A percentile compares a stretch with the other conserved stretches of the same genome.
phyloP scores from a whole-genome alignment of 2,797 vertebrate genomes.

The Cossypha dichroa region DNA sequence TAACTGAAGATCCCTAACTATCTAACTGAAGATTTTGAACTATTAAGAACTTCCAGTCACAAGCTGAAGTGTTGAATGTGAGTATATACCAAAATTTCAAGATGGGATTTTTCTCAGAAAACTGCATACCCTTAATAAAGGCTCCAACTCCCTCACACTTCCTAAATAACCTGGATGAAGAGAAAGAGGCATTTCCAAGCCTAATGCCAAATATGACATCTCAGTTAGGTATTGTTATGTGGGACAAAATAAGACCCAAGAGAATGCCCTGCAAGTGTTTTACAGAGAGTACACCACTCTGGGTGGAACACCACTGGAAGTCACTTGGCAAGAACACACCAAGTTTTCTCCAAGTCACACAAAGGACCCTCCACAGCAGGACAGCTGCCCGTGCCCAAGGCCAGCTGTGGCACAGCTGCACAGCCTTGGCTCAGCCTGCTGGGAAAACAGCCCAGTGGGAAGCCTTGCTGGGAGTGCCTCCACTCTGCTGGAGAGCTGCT shows the following conservation, averaged over 20 bases:
- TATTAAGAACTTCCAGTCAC: not conserved
- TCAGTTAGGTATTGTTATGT: rapidly evolving
- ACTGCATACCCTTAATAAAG: not conserved
- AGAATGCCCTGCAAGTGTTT: not conserved
- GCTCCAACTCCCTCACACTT: not conserved
- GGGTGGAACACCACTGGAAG: not conserved
- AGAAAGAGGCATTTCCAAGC: not conserved
- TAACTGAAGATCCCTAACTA: not conserved
- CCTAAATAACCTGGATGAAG: not conserved
- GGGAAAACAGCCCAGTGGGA: not conserved
- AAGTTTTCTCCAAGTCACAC: not conserved
- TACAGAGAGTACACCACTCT: too few species aligned
- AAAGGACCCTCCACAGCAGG: not conserved
- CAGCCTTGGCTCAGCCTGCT: not conserved
- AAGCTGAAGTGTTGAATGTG: not conserved
- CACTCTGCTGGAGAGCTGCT: rapidly evolving
- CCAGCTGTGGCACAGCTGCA: not conserved
- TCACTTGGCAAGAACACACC: not conserved
- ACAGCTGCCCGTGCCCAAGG: rapidly evolving
- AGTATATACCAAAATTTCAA: not conserved
- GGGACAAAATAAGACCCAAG: not conserved
- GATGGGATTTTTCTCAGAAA: not conserved
- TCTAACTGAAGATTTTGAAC: not conserved
- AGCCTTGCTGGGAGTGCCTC: not conserved
- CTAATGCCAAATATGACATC: not conserved